Percentiles rank a stretch among this genome's conserved stretches.
Conservation (phyloP, 2,113 vertebrate species). For the Pseudonaja textilis region DNA sequence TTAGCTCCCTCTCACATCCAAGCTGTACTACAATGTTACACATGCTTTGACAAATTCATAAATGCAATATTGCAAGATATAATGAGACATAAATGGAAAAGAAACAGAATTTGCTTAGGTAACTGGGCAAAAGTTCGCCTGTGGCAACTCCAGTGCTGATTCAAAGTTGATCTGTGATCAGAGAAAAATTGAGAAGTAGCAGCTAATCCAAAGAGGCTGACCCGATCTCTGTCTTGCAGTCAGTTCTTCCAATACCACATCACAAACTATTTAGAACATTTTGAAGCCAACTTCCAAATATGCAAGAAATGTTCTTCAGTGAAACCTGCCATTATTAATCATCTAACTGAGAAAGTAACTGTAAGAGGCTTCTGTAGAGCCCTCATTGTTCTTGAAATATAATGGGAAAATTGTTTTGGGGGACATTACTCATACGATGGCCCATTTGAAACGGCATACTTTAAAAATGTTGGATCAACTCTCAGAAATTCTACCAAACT, state of each 20-base stretch:
- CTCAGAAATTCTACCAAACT: conserved; percentile 24
- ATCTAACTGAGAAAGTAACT: not conserved
- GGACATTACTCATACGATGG: not conserved
- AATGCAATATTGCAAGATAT: not conserved
- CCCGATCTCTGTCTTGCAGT: not conserved
- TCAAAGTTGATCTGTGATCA: not conserved
- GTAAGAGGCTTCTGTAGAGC: not conserved
- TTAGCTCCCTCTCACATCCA: not conserved
- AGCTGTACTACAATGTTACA: not conserved
- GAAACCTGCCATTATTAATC: not conserved
- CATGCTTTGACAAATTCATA: not conserved
- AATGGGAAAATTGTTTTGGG: not conserved
- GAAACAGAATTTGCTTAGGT: not conserved
- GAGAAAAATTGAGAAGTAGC: not conserved
- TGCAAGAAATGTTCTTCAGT: not conserved
- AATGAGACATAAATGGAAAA: not conserved
- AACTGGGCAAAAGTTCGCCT: not conserved
- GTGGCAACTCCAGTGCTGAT: not conserved
- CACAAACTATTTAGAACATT: not conserved
- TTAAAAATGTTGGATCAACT: conserved; percentile 37
- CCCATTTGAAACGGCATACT: not conserved
- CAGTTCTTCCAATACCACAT: not conserved
- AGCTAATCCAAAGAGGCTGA: not conserved
- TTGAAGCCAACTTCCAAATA: not conserved
- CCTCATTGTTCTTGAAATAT: not conserved